Evolutionary conservation across 2,888 invertebrate species (phyloP).

Genomic region (Sialis lutaria): DNA sequence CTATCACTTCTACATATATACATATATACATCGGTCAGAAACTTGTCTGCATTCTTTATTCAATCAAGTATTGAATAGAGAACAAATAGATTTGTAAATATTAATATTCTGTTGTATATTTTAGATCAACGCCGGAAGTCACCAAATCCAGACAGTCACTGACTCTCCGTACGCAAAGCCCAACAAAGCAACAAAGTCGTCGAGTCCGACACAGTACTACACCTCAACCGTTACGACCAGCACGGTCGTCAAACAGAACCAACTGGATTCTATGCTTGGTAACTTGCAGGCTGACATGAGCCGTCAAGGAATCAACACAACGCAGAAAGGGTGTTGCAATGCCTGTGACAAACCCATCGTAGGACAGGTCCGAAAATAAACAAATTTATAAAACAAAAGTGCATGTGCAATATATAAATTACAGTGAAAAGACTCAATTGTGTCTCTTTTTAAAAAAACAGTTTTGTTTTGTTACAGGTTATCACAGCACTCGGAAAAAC

Average conservation of each 20-base stretch:
- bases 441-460: background rate
- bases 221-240: slow-evolving; percentile 18
- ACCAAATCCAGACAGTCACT: slow-evolving; percentile 45
- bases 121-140: slow-evolving; percentile 42
- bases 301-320: slow-evolving; percentile 95
- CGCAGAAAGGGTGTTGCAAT: slow-evolving; percentile 98
- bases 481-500: slow-evolving; percentile 95
- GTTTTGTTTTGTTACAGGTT: slow-evolving; percentile 31
- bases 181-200: slow-evolving; percentile 36
- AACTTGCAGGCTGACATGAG: slow-evolving; percentile 93
- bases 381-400: background rate
- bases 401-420: background rate
- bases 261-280: slow-evolving; percentile 67
- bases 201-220: slow-evolving; percentile 32
- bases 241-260: slow-evolving; percentile 28
- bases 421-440: background rate
- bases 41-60: background rate
- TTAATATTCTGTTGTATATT: slow-evolving; percentile 10
- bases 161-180: slow-evolving; percentile 54
- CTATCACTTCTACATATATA: background rate
- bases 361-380: slow-evolving; percentile 53
- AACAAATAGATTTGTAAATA: no score
- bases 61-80: no score
- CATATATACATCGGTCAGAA: background rate
- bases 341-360: slow-evolving; percentile 98